Conservation (phyloP, 2,888 invertebrate species). For the Liposcelis brunnea region DNA sequence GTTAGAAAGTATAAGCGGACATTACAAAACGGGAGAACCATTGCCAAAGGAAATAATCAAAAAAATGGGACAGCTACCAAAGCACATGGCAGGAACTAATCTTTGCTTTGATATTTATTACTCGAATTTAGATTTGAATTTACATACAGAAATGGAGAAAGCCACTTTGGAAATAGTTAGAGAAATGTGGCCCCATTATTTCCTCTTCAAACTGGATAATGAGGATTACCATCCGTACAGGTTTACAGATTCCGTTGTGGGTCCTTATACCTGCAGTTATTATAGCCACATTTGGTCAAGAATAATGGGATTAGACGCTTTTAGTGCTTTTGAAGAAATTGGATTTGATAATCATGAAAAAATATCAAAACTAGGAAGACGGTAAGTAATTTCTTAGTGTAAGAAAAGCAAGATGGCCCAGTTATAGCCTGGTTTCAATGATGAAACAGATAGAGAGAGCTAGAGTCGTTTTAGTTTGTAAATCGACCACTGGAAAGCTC, state of each 20-base stretch:
- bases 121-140: constrained; percentile 63
- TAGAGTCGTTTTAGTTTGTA: not conserved
- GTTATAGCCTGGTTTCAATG: too few relatives aligned
- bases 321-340: constrained; percentile 63
- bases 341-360: constrained; percentile 24
- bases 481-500: not conserved
- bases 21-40: constrained; percentile 54
- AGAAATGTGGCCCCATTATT: constrained; percentile 64
- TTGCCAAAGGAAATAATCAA: constrained; percentile 47
- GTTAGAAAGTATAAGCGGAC: constrained; percentile 45
- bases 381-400: constrained; percentile 17
- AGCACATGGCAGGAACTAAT: constrained; percentile 61
- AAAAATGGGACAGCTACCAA: constrained; percentile 42
- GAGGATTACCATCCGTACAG: constrained; percentile 74
- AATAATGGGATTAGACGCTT: constrained; percentile 81
- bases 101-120: constrained; percentile 67
- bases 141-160: constrained; percentile 31
- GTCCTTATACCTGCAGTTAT: constrained; percentile 72
- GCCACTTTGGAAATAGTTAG: constrained; percentile 44
- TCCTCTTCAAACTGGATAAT: constrained; percentile 55
- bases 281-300: constrained; percentile 59
- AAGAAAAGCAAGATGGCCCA: not conserved
- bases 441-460: not conserved
- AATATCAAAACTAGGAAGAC: constrained; percentile 17
- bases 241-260: constrained; percentile 64